A percentile compares a stretch with the other conserved stretches of the same genome.
phyloP scores from a whole-genome alignment of 1,140 invertebrate genomes.

The Psix sp. region DNA sequence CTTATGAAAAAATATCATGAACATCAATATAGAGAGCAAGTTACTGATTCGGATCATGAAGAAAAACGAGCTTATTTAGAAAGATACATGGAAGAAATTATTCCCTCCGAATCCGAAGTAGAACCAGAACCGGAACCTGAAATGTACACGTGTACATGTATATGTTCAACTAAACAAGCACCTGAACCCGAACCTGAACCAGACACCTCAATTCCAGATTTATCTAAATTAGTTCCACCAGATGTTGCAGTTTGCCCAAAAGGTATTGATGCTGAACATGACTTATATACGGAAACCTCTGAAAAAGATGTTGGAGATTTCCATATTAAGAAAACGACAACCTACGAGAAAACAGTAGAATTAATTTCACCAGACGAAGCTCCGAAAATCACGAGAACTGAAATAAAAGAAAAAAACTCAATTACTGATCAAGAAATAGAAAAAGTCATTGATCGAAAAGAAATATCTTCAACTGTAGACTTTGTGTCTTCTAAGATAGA shows the following conservation, averaged over 20 bases:
- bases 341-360: conserved; percentile 73
- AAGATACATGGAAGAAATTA: conserved; percentile 44
- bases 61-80: conserved; percentile 66
- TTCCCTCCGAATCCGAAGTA: conserved; percentile 27
- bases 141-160: conserved; percentile 49
- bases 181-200: conserved; percentile 50
- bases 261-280: conserved; percentile 71
- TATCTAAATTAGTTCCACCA: conserved; percentile 64
- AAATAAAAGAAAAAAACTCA: conserved; percentile 43
- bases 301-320: conserved; percentile 72
- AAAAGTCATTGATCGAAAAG: conserved; percentile 52
- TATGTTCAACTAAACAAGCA: conserved; percentile 25
- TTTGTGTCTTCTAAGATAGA: conserved; percentile 67
- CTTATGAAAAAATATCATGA: conserved; percentile 63
- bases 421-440: conserved; percentile 62
- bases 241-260: conserved; percentile 66
- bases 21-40: conserved; percentile 61
- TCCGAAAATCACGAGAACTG: conserved; percentile 21
- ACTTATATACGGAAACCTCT: conserved; percentile 70
- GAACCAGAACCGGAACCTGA: conserved; percentile 53
- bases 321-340: conserved; percentile 72
- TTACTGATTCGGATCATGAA: conserved; percentile 61
- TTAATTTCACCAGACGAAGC: conserved; percentile 63
- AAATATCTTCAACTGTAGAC: conserved; percentile 62
- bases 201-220: conserved; percentile 58